These are phyloP conservation scores for Megathymus violae DNA, from an alignment of 1,140 invertebrate genomes.

Conservation along the genomic window DNA sequence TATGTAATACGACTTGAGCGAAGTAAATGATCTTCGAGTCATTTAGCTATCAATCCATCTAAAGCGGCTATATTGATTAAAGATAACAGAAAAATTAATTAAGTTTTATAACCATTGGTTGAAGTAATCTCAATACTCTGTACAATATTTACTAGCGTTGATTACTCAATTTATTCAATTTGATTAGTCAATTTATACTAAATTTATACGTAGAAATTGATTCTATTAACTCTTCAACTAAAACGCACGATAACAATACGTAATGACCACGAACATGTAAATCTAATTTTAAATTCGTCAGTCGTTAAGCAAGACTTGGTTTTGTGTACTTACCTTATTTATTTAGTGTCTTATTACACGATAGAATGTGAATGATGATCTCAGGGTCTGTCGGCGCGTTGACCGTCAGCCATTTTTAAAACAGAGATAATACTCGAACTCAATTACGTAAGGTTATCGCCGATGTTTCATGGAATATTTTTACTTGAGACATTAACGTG, in stretches of 20 bases:
- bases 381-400: no score
- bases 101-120: no score
- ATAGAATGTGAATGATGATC: neutral
- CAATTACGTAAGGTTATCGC: conserved; percentile 10
- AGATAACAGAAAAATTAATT: no score
- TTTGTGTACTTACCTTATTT: conserved; percentile 12
- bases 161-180: no score
- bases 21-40: conserved; percentile 51
- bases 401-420: neutral
- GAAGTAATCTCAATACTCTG: no score
- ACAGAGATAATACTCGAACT: conserved; percentile 17
- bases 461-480: conserved; percentile 4
- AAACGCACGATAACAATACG: no score
- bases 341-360: conserved; percentile 3
- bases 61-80: conserved; percentile 46
- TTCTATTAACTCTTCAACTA: no score
- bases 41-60: conserved; percentile 50
- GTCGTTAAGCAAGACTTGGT: conserved; percentile 7
- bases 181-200: no score
- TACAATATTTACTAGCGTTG: no score
- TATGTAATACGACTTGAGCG: conserved; percentile 55
- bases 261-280: no score
- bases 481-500: neutral
- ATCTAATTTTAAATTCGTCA: conserved; percentile 4
- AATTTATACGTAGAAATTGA: no score